Evolutionary conservation across 2,113 vertebrate genomes (phyloP), one percentile per base, ranked within the genome.

Genomic region (Leptobrachium leishanense): DNA sequence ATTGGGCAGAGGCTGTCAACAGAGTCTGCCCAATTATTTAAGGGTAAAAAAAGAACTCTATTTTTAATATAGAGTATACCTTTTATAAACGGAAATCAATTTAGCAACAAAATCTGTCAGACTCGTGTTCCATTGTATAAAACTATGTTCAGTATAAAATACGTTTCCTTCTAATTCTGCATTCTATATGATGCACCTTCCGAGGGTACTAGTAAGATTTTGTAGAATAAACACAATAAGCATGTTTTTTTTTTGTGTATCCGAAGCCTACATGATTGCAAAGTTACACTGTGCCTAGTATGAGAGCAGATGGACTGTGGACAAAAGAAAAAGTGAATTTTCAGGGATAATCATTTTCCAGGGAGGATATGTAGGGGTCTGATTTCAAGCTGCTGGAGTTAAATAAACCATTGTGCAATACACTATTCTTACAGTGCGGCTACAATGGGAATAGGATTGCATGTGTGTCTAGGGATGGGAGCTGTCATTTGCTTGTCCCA

Each of bases 391-490:
- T 39, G 75, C 75, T 76, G 75, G 66, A 57, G 54, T 43, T 76
- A 53, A 76, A 76, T 76, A 76, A 66, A 50, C 50, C 65, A 57
- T 76, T 76, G 75, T 76, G 65, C 65, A 41, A 15, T 43, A 68
- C 75, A 68, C 75, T 76, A 68, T 76, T 76, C 75, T 76, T 76
- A 68, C 75, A 57, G 75, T 1, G 66, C 50, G 9, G 75, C 50
- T 50, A 76, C 75, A 76, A 76, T 76, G 44, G 43, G 54, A 64
- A 76, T 55, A 68, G 66, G 75, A 76, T 76, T 76, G 75, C 75
- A 76, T 76, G 65, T 76, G 75, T 76, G 75, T 68, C 75, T 76
- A 66, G 75, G 40, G 75, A 76, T 69, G 65, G 31, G 75, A 76
- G 75, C 65, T 76, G 75, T 68, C 75, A 76, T 68, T 76, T 76